phyloP scores from a whole-genome alignment of 1,140 invertebrate species.

The Diplogasteroides magnus region DNA sequence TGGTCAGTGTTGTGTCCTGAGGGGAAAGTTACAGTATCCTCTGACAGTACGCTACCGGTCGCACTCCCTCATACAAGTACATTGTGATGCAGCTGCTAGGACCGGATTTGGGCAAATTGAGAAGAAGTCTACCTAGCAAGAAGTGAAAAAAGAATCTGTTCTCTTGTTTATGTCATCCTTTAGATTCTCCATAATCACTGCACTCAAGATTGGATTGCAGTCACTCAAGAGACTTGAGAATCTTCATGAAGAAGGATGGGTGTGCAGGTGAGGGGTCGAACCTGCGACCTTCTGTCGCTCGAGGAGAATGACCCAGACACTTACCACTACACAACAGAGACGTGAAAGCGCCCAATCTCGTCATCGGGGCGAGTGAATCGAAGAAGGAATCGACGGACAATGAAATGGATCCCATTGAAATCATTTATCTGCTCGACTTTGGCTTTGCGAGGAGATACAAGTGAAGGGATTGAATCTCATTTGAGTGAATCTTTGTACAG shows the following conservation, averaged over 20 bases:
- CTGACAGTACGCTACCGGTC: constrained; percentile 15
- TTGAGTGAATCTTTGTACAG: constrained; percentile 31
- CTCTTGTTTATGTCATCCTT: no score
- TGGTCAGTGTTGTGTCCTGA: constrained; percentile 12
- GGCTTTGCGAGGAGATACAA: constrained; percentile 39
- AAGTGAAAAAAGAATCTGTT: no score
- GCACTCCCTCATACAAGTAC: constrained; percentile 24
- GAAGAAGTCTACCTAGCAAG: constrained; percentile 21
- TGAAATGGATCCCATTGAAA: constrained; percentile 15
- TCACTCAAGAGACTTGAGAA: constrained; percentile 36
- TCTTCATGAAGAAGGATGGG: constrained; percentile 36
- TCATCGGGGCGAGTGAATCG: no score
- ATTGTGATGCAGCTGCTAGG: constrained; percentile 29
- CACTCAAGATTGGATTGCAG: constrained; percentile 30
- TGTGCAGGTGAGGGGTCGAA: constrained; percentile 11
- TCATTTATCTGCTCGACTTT: constrained; percentile 43
- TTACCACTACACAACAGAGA: no score
- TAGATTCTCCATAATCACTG: constrained; percentile 35
- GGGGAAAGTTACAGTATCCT: neutral
- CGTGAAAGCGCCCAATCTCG: constrained; percentile 43
- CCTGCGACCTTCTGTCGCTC: neutral
- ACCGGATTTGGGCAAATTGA: constrained; percentile 19
- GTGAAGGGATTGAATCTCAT: constrained; percentile 4
- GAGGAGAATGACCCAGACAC: no score
- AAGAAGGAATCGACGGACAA: no score